Percentiles rank a stretch among this genome's conserved stretches.
These are phyloP conservation scores for Lycaena phlaeas DNA, from an alignment of 2,888 invertebrate species.

Conservation along the genomic window DNA sequence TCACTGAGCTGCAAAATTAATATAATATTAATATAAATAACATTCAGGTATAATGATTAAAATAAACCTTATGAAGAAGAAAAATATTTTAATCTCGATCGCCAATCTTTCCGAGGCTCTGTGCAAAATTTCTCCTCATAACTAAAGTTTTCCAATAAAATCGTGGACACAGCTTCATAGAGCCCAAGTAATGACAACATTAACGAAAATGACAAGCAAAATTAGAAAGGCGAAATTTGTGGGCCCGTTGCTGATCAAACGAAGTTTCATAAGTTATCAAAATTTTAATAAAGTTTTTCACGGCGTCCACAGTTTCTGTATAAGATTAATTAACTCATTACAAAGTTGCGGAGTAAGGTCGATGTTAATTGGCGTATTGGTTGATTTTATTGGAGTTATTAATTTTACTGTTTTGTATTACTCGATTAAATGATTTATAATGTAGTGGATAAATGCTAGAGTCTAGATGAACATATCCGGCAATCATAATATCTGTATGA, in stretches of 20 bases:
- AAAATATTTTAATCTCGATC: conserved; percentile 3
- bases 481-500: too few relatives aligned
- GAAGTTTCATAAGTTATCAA: conserved; percentile 34
- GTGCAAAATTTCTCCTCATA: conserved; percentile 9
- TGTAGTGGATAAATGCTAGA: too few relatives aligned
- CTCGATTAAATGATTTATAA: too few relatives aligned
- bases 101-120: neutral
- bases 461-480: too few relatives aligned
- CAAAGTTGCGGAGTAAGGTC: conserved; percentile 39
- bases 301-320: conserved; percentile 32
- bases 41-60: neutral
- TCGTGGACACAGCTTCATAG: conserved; percentile 23
- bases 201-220: conserved; percentile 44
- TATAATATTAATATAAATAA: conserved; percentile 1
- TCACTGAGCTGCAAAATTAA: too few relatives aligned
- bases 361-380: too few relatives aligned
- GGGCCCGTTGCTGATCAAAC: conserved; percentile 36
- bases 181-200: conserved; percentile 38
- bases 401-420: too few relatives aligned
- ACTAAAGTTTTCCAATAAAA: conserved; percentile 25
- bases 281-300: conserved; percentile 45
- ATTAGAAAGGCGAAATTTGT: conserved; percentile 44
- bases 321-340: conserved; percentile 47
- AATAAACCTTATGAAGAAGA: neutral
- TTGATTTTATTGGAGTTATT: conserved; percentile 30